Percentiles rank a stretch among this genome's conserved stretches.
These are phyloP conservation scores for Myzus persicae DNA, from an alignment of 1,140 invertebrate genomes.

Conservation along the genomic window DNA sequence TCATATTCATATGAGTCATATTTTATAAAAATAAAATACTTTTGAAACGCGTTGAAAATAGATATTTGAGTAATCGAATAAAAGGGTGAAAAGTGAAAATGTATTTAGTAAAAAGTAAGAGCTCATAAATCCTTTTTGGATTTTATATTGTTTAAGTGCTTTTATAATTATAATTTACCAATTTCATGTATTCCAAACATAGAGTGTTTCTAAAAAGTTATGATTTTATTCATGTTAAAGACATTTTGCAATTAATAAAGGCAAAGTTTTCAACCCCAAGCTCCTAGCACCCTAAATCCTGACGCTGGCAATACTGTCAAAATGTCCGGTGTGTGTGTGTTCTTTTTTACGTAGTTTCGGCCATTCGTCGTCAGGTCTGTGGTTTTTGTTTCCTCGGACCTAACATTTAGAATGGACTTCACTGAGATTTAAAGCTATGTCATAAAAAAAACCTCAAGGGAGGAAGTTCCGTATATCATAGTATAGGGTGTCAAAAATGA, in stretches of 20 bases:
- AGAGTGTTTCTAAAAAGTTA: neutral
- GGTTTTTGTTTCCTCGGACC: neutral
- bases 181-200: neutral
- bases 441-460: too few species aligned
- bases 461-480: neutral
- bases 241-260: neutral
- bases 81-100: neutral
- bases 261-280: neutral
- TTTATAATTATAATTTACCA: neutral
- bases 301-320: neutral
- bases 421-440: neutral
- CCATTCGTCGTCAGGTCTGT: neutral
- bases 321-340: neutral
- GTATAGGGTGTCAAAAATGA: neutral
- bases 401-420: neutral
- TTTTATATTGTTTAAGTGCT: neutral
- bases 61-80: neutral
- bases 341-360: neutral
- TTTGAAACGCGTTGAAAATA: neutral
- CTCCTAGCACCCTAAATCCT: neutral
- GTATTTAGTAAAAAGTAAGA: neutral
- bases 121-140: neutral
- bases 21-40: neutral
- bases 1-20: neutral
- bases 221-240: neutral